These are phyloP conservation scores for Sphenopsis melanotis DNA, from an alignment of 2,797 vertebrate genomes.

Conservation along the genomic window DNA sequence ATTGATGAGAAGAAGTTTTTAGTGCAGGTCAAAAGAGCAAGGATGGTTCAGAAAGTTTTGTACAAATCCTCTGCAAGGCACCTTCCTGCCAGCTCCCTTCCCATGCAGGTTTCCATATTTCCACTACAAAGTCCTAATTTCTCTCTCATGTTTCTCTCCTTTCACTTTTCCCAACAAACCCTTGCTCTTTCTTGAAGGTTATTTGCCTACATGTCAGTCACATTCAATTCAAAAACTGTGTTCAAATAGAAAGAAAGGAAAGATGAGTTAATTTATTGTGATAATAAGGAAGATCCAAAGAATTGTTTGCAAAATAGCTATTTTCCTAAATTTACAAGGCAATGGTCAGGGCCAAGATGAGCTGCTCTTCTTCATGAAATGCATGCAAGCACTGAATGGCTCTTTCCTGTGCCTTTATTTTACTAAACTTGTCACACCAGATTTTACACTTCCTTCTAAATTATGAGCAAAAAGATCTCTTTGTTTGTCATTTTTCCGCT, in stretches of 20 bases:
- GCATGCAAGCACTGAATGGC: not conserved
- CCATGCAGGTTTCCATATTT: not conserved
- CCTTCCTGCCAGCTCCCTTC: not conserved
- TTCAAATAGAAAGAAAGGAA: not conserved
- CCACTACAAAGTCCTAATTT: not conserved
- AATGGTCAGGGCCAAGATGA: not conserved
- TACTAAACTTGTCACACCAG: slow-evolving; percentile 54
- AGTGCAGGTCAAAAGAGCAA: not conserved
- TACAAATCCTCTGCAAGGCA: not conserved
- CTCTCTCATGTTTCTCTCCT: not conserved
- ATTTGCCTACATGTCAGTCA: not conserved
- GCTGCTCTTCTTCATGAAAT: not conserved
- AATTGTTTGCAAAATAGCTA: not conserved
- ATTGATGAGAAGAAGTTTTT: not conserved
- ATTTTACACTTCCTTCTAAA: slow-evolving; percentile 56
- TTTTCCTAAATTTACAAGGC: not conserved
- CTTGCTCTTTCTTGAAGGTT: not conserved
- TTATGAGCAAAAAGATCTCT: slow-evolving; percentile 41
- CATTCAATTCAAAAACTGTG: not conserved
- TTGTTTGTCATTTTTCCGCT: slow-evolving; percentile 55
- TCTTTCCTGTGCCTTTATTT: slow-evolving; percentile 34
- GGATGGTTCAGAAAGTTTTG: not conserved
- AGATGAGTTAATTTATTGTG: not conserved
- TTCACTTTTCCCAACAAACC: not conserved
- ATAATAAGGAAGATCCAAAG: not conserved